Percentiles rank a stretch among this genome's conserved stretches.
Evolutionary conservation across 2,888 invertebrate species (phyloP).

Genomic region (Platerodrilus igneus): DNA sequence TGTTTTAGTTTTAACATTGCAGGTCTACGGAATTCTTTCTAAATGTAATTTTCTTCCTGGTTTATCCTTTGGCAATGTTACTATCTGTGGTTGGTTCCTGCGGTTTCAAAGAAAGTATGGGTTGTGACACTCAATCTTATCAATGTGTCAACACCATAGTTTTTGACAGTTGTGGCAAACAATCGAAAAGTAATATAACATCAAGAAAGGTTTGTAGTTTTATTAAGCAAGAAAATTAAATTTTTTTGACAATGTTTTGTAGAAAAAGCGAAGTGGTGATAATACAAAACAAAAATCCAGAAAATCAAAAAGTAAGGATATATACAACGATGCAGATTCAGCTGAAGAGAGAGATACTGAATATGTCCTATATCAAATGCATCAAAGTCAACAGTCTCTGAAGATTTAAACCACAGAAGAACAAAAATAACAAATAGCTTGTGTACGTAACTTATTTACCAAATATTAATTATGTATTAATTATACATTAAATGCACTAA

Average conservation of each 20-base stretch:
- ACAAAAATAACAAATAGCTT: too few species aligned
- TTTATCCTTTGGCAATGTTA: slow-evolving; percentile 45
- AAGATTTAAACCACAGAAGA: too few species aligned
- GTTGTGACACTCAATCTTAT: slow-evolving; percentile 26
- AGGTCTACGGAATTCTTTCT: slow-evolving; percentile 48
- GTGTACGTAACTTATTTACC: too few species aligned
- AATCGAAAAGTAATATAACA: slow-evolving; percentile 15
- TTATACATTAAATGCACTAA: too few species aligned
- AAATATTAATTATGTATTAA: too few species aligned
- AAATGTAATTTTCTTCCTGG: slow-evolving; percentile 49
- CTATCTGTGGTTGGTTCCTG: slow-evolving; percentile 38
- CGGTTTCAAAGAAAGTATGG: slow-evolving; percentile 37
- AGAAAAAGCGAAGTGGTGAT: too few species aligned
- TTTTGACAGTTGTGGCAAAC: slow-evolving; percentile 29
- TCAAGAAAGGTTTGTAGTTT: slow-evolving; percentile 12
- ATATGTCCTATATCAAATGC: slow-evolving; percentile 43
- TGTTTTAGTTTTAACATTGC: too few species aligned
- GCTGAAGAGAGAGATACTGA: slow-evolving; percentile 42
- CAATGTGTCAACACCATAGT: slow-evolving; percentile 29
- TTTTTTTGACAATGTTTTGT: too few species aligned
- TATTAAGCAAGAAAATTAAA: too few species aligned
- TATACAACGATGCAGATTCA: slow-evolving; percentile 31
- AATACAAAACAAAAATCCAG: slow-evolving; percentile 2
- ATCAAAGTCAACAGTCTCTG: slow-evolving; percentile 37
- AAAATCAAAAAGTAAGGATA: slow-evolving; percentile 4